A percentile compares a stretch with the other conserved stretches of the same genome.
Evolutionary conservation across 1,140 invertebrate species (phyloP).

Genomic region (Zaprionus vittiger): DNA sequence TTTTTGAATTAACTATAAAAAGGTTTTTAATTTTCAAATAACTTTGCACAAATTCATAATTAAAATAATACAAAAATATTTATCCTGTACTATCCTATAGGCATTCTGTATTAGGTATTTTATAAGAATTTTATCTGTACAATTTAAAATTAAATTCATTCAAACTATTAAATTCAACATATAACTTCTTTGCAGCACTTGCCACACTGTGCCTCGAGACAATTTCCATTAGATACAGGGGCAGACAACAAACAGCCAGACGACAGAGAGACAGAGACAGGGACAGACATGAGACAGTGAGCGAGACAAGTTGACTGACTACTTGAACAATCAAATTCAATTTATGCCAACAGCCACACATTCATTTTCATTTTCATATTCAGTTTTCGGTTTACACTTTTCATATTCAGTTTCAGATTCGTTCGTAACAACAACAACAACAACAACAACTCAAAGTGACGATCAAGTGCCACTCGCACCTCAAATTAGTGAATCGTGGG

Average conservation of each 20-base stretch:
- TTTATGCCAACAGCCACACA: slow-evolving; percentile 67
- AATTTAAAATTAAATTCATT: no score
- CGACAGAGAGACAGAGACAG: neutral
- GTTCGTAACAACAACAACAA: slow-evolving; percentile 55
- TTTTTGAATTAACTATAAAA: no score
- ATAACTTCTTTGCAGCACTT: neutral
- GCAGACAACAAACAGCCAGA: slow-evolving; percentile 10
- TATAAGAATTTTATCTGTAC: no score
- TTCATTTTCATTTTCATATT: slow-evolving; percentile 68
- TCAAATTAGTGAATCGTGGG: slow-evolving; percentile 34
- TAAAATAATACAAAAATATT: no score
- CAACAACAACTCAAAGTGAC: slow-evolving; percentile 51
- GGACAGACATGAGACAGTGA: slow-evolving; percentile 21
- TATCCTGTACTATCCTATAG: no score
- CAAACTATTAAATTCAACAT: neutral
- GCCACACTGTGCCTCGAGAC: slow-evolving; percentile 40
- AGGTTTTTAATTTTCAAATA: no score
- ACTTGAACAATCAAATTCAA: slow-evolving; percentile 82
- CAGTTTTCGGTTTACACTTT: slow-evolving; percentile 12
- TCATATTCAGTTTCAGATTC: slow-evolving; percentile 56
- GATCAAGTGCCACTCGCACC: slow-evolving; percentile 68
- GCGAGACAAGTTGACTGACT: slow-evolving; percentile 53
- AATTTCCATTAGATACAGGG: slow-evolving; percentile 72
- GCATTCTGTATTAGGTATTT: no score
- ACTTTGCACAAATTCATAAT: no score